Percentiles rank a stretch among this genome's conserved stretches.
phyloP scores from a whole-genome alignment of 2,888 invertebrate species.

The Trachelus troglodyta region DNA sequence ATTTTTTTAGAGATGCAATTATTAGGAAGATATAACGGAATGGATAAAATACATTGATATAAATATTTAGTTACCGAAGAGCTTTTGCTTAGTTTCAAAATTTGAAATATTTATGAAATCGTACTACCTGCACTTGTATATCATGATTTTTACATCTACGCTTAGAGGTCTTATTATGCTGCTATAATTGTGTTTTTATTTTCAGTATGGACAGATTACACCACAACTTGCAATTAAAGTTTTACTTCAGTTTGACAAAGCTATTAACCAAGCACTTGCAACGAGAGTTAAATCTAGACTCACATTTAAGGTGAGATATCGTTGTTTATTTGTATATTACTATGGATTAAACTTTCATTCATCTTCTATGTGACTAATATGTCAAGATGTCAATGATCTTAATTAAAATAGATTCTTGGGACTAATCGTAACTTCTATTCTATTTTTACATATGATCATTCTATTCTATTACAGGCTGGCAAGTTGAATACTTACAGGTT shows the following conservation, averaged over 20 bases:
- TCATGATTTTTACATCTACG: not conserved
- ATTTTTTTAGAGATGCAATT: not conserved
- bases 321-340: not conserved
- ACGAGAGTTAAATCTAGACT: constrained; percentile 91
- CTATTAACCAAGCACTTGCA: constrained; percentile 93
- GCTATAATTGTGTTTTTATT: constrained; percentile 49
- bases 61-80: constrained; percentile 16
- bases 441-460: not conserved
- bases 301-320: constrained; percentile 82
- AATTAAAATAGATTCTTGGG: not conserved
- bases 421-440: not conserved
- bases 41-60: not conserved
- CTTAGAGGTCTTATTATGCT: constrained; percentile 11
- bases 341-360: not conserved
- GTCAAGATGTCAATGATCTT: not conserved
- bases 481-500: constrained; percentile 91
- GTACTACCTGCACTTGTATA: constrained; percentile 2
- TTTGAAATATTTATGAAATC: not conserved
- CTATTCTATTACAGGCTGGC: constrained; percentile 69
- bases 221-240: constrained; percentile 94
- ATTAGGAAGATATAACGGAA: not conserved
- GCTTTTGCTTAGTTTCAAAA: constrained; percentile 21
- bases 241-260: constrained; percentile 95
- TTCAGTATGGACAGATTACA: constrained; percentile 95
- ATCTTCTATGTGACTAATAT: not conserved